Evolutionary conservation across 2,113 vertebrate genomes (phyloP).

Genomic region (Notiomystis cincta): DNA sequence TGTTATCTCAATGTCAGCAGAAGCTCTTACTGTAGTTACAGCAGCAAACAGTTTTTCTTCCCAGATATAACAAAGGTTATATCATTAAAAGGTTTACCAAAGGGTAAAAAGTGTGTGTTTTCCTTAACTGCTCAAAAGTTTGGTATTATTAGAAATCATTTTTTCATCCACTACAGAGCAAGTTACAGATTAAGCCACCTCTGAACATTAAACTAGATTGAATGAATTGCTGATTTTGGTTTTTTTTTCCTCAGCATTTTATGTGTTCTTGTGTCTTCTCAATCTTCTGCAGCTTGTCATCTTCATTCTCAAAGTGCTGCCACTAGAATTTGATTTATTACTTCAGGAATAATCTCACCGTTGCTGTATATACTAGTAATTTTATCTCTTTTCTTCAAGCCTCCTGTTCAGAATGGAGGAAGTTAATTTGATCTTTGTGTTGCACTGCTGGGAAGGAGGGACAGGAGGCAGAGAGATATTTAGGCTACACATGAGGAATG

Average conservation of each 20-base stretch:
- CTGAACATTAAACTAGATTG: background rate
- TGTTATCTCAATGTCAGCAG: background rate
- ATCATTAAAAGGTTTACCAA: background rate
- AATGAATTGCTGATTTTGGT: background rate
- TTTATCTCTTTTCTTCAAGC: slow-evolving; percentile 41
- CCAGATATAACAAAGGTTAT: background rate
- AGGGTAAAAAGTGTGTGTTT: background rate
- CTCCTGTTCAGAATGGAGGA: slow-evolving; percentile 13
- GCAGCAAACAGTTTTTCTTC: background rate
- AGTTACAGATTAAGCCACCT: background rate
- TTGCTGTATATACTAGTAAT: slow-evolving; percentile 5
- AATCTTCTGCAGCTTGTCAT: background rate
- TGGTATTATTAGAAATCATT: background rate
- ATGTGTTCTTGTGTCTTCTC: background rate
- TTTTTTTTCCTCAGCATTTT: background rate
- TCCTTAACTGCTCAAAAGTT: background rate
- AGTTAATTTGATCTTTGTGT: slow-evolving; percentile 24
- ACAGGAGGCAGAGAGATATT: background rate
- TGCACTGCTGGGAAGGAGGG: background rate
- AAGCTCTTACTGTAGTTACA: background rate
- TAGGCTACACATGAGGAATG: background rate
- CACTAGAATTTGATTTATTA: slow-evolving; percentile 31
- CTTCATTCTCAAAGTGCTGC: slow-evolving; percentile 23
- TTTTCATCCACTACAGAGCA: background rate
- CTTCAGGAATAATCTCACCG: slow-evolving; percentile 37